These are phyloP conservation scores for Alcis repandata DNA, from an alignment of 2,888 invertebrate genomes.

Conservation along the genomic window DNA sequence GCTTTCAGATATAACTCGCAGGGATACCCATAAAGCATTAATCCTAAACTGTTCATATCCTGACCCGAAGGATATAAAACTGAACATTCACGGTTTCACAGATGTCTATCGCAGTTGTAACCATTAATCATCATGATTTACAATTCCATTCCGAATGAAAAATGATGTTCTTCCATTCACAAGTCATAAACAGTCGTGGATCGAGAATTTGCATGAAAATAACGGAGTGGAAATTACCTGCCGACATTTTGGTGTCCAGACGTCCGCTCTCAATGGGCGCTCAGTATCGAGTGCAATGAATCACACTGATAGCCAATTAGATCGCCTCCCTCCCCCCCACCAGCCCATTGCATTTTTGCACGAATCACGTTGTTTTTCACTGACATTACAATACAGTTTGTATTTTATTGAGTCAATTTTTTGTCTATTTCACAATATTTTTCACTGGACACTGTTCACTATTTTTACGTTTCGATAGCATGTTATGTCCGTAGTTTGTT, in stretches of 20 bases:
- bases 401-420: constrained; percentile 42
- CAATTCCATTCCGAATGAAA: constrained; percentile 33
- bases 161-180: constrained; percentile 28
- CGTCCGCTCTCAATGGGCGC: constrained; percentile 60
- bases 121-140: constrained; percentile 36
- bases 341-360: constrained; percentile 78
- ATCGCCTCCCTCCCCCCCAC: constrained; percentile 66
- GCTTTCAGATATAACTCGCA: constrained; percentile 12
- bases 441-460: constrained; percentile 30
- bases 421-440: constrained; percentile 30
- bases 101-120: constrained; percentile 35
- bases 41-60: constrained; percentile 18
- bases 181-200: constrained; percentile 24
- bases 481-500: constrained; percentile 21
- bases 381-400: constrained; percentile 67
- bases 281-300: constrained; percentile 60
- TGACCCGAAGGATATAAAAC: constrained; percentile 28
- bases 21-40: constrained; percentile 17
- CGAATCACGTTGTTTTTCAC: constrained; percentile 67
- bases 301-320: constrained; percentile 63
- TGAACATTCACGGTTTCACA: constrained; percentile 24
- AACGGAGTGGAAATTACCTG: constrained; percentile 65
- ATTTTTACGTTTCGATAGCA: constrained; percentile 24
- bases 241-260: constrained; percentile 72
- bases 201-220: constrained; percentile 32